These are phyloP conservation scores for Nebria ingens DNA, from an alignment of 1,140 invertebrate species.

Conservation along the genomic window DNA sequence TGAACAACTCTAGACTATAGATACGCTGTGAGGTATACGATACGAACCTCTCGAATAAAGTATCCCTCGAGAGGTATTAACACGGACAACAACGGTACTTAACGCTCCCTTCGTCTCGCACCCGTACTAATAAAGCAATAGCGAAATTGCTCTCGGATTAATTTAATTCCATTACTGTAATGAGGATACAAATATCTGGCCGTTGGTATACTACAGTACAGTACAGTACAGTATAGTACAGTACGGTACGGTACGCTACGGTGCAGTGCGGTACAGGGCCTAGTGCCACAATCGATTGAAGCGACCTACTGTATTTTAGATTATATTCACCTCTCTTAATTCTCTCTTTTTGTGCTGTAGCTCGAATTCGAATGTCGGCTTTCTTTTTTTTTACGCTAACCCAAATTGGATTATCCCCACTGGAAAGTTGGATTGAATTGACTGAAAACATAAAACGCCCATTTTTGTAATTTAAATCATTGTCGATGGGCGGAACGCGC, in stretches of 20 bases:
- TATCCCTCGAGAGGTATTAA: conserved; percentile 5
- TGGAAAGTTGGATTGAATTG: conserved; percentile 30
- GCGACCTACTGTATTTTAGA: too few species aligned
- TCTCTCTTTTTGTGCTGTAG: conserved; percentile 21
- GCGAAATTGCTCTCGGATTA: conserved; percentile 15
- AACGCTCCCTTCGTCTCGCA: neutral
- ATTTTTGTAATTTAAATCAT: conserved; percentile 36
- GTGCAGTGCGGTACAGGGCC: neutral
- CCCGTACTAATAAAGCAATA: conserved; percentile 5
- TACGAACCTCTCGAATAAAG: conserved; percentile 11
- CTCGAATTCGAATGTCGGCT: conserved; percentile 21
- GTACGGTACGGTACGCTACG: neutral
- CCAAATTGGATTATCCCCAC: conserved; percentile 24
- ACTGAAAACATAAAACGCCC: conserved; percentile 35
- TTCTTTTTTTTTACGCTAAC: conserved; percentile 23
- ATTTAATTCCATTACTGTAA: conserved; percentile 23
- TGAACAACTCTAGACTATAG: neutral
- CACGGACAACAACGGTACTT: neutral
- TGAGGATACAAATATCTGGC: conserved; percentile 21
- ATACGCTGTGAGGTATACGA: conserved; percentile 11
- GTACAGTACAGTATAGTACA: neutral
- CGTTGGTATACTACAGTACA: neutral
- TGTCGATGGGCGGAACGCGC: conserved; percentile 15
- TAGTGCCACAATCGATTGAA: neutral
- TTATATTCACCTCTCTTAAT: neutral